Evolutionary conservation across 2,113 vertebrate species (phyloP).

Genomic region (Arizona elegans): DNA sequence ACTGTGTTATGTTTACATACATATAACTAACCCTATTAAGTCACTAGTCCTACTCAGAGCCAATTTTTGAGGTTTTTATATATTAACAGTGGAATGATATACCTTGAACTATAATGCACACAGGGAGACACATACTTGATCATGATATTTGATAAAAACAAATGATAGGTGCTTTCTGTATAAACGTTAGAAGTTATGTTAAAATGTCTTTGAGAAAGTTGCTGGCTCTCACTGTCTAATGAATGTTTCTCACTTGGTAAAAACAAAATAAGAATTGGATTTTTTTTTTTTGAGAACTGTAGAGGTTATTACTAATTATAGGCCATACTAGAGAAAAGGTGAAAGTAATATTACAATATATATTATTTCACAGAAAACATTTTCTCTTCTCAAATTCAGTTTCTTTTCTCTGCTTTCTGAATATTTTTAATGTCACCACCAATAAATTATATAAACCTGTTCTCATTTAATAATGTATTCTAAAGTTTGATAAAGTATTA

Average conservation of each 20-base stretch:
- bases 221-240: neutral
- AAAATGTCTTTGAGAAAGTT: neutral
- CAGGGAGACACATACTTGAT: neutral
- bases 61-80: neutral
- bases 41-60: neutral
- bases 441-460: neutral
- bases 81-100: neutral
- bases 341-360: neutral
- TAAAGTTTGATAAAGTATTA: neutral
- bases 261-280: neutral
- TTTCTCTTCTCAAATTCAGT: neutral
- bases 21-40: neutral
- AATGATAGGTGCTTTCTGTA: neutral
- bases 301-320: conserved; percentile 1
- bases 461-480: neutral
- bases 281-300: neutral
- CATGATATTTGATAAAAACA: neutral
- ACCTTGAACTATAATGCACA: neutral
- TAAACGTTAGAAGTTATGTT: neutral
- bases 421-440: neutral
- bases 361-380: neutral
- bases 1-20: neutral
- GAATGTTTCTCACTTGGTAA: neutral
- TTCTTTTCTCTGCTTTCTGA: neutral
- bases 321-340: neutral